phyloP scores from a whole-genome alignment of 2,888 invertebrate genomes.

The Parnassius apollo region DNA sequence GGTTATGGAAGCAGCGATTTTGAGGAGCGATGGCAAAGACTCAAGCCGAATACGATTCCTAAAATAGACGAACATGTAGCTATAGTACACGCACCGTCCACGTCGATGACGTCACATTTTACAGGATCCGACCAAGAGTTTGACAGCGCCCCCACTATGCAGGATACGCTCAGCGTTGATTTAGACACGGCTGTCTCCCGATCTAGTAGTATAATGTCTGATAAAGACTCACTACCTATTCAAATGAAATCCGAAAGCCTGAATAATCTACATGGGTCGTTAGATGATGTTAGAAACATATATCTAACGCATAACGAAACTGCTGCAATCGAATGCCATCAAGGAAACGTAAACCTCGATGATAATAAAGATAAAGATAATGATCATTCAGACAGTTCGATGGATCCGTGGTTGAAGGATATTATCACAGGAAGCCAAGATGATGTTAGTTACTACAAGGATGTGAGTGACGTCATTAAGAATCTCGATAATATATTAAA shows the following conservation, averaged over 20 bases:
- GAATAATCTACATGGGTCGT: conserved; percentile 85
- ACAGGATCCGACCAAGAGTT: conserved; percentile 58
- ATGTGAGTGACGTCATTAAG: conserved; percentile 83
- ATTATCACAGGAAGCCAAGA: conserved; percentile 81
- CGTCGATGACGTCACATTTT: conserved; percentile 56
- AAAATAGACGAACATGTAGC: conserved; percentile 79
- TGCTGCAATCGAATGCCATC: conserved; percentile 64
- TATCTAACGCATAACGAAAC: conserved; percentile 72
- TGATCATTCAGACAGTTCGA: conserved; percentile 66
- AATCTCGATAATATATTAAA: conserved; percentile 84
- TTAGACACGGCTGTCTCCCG: conserved; percentile 65
- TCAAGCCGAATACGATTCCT: conserved; percentile 84
- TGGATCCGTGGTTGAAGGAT: conserved; percentile 83
- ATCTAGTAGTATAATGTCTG: conserved; percentile 71
- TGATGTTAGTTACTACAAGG: conserved; percentile 81
- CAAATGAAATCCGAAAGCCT: conserved; percentile 79
- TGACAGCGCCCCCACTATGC: conserved; percentile 48
- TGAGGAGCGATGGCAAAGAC: conserved; percentile 86
- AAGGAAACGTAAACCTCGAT: conserved; percentile 61
- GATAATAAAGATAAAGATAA: conserved; percentile 56
- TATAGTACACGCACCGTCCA: conserved; percentile 66
- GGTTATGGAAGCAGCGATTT: conserved; percentile 77
- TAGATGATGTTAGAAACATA: conserved; percentile 81
- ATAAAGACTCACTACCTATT: conserved; percentile 61
- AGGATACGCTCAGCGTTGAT: conserved; percentile 59